Evolutionary conservation across 92 coral and sea anemone genomes (phyloP).

Genomic region (Porites cylindrica): DNA sequence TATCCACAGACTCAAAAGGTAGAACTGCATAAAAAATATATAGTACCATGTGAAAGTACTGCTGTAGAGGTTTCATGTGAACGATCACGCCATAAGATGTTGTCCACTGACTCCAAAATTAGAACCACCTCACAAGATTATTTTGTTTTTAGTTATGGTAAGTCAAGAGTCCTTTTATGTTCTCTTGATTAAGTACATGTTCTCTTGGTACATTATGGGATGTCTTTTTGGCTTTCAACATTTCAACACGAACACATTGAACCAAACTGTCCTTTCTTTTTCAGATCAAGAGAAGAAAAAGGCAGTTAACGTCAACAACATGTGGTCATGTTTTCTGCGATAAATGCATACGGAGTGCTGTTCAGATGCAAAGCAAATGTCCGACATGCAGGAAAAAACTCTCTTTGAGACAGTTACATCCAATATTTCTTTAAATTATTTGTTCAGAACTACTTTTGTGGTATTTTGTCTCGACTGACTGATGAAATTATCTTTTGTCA

Average conservation of each 20-base stretch:
- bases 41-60: no score
- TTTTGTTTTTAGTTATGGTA: no score
- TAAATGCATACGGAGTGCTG: slow-evolving; percentile 82
- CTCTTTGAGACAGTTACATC: slow-evolving; percentile 82
- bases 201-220: no score
- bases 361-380: slow-evolving; percentile 83
- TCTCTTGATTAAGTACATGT: no score
- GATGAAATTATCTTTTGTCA: not conserved
- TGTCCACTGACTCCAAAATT: no score
- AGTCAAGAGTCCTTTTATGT: no score
- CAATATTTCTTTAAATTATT: slow-evolving; percentile 77
- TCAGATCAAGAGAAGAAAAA: slow-evolving; percentile 84
- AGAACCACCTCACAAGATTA: no score
- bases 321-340: slow-evolving; percentile 99
- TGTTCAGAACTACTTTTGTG: not conserved
- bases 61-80: no score
- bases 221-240: not conserved
- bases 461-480: not conserved
- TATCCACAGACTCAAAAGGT: no score
- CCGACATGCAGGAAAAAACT: slow-evolving; percentile 97
- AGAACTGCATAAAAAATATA: no score
- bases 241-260: no score
- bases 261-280: not conserved
- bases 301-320: slow-evolving; percentile 91
- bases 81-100: no score